Conservation (phyloP, 2,888 invertebrate genomes). For the Spicauda simplicius region DNA sequence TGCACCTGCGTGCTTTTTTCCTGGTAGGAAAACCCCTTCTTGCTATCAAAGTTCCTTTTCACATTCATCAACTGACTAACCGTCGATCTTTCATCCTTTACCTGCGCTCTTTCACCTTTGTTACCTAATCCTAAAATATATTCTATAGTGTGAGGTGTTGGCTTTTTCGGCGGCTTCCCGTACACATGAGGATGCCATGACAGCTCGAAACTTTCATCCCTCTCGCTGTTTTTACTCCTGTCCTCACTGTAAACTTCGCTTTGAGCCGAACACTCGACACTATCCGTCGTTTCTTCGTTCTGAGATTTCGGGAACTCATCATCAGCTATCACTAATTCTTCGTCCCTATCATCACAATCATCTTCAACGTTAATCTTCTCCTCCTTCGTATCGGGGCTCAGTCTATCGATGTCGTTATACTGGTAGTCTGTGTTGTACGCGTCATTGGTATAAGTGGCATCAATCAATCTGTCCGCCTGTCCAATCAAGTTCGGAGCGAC, state of each 20-base stretch:
- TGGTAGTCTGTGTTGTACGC: conserved; percentile 45
- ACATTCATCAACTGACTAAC: conserved; percentile 69
- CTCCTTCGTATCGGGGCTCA: conserved; percentile 56
- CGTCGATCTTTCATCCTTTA: conserved; percentile 49
- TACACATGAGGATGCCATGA: conserved; percentile 97
- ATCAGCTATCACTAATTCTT: conserved; percentile 59
- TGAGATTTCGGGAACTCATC: conserved; percentile 50
- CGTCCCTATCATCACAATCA: conserved; percentile 54
- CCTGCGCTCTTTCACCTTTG: conserved; percentile 46
- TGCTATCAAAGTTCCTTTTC: conserved; percentile 65
- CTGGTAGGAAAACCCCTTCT: conserved; percentile 49
- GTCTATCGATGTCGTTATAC: conserved; percentile 49
- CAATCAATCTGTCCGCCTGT: conserved; percentile 56
- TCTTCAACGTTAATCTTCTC: conserved; percentile 69
- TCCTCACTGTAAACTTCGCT: conserved; percentile 39
- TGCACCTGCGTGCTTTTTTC: conserved; percentile 73
- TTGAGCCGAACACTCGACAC: conserved; percentile 20
- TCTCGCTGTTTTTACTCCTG: conserved; percentile 45
- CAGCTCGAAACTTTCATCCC: conserved; percentile 58
- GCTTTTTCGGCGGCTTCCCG: conserved; percentile 91
- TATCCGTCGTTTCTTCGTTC: conserved; percentile 22
- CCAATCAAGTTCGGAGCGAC: conserved; percentile 61
- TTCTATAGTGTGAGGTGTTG: conserved; percentile 94
- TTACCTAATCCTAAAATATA: conserved; percentile 90
- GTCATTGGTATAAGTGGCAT: conserved; percentile 50